These are phyloP conservation scores for Egretta garzetta DNA, from an alignment of 2,113 vertebrate species.

Conservation along the genomic window DNA sequence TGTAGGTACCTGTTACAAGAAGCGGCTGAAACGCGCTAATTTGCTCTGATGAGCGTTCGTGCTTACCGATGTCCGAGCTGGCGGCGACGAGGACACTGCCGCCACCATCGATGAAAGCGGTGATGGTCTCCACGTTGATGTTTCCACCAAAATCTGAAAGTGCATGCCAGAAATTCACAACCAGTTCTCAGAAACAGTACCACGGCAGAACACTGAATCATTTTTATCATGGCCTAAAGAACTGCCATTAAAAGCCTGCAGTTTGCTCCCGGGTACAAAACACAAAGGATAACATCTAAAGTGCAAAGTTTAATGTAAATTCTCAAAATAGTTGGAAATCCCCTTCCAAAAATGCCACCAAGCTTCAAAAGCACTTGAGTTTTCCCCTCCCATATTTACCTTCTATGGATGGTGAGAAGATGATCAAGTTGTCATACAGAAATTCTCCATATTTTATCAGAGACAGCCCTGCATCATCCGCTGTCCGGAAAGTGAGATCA, in stretches of 20 bases:
- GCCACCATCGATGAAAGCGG: slow-evolving; percentile 92
- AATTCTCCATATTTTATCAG: slow-evolving; percentile 98
- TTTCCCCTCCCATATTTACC: slow-evolving; percentile 64
- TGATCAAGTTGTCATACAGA: slow-evolving; percentile 91
- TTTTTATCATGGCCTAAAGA: neutral
- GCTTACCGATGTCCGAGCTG: slow-evolving; percentile 92
- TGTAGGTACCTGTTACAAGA: accelerated
- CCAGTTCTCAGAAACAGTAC: neutral
- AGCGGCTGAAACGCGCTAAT: accelerated
- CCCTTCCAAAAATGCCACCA: neutral
- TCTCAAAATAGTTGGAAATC: neutral
- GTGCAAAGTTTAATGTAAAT: accelerated
- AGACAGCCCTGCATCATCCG: slow-evolving; percentile 90
- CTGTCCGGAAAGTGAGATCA: slow-evolving; percentile 90
- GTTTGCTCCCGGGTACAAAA: neutral
- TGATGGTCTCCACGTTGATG: slow-evolving; percentile 96
- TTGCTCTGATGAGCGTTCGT: accelerated
- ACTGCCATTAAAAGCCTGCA: neutral
- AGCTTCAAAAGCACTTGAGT: neutral
- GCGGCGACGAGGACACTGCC: slow-evolving; percentile 94
- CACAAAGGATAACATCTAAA: neutral
- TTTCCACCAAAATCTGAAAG: slow-evolving; percentile 95
- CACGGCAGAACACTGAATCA: accelerated
- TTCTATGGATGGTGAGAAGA: slow-evolving; percentile 96
- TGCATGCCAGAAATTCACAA: neutral